Percentiles rank a stretch among this genome's conserved stretches.
Conservation (phyloP, 2,888 invertebrate species). For the Thalpophila matura region DNA sequence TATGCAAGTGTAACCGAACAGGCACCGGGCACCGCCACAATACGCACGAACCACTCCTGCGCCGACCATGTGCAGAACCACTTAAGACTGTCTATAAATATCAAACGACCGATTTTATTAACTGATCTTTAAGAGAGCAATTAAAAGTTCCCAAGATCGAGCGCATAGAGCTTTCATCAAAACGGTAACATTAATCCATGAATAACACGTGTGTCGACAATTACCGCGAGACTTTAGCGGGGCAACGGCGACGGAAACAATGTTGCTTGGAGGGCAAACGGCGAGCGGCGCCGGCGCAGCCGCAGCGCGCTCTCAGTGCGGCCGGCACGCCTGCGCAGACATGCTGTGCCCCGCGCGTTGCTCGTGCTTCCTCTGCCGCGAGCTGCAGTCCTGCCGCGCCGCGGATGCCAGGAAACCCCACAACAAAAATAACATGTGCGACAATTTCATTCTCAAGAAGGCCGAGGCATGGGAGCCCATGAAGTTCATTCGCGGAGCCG, state of each 20-base stretch:
- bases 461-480: slow-evolving; percentile 89
- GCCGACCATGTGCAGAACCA: slow-evolving; percentile 67
- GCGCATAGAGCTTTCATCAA: slow-evolving; percentile 68
- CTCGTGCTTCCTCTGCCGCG: slow-evolving; percentile 94
- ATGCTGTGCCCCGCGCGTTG: slow-evolving; percentile 94
- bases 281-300: slow-evolving; percentile 69
- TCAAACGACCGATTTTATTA: slow-evolving; percentile 48
- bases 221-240: slow-evolving; percentile 68
- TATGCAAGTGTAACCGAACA: slow-evolving; percentile 63
- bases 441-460: slow-evolving; percentile 90
- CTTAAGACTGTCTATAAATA: slow-evolving; percentile 63
- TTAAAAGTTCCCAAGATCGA: slow-evolving; percentile 60
- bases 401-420: slow-evolving; percentile 86
- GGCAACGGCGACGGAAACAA: slow-evolving; percentile 76
- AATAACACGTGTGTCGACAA: slow-evolving; percentile 74
- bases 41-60: slow-evolving; percentile 29
- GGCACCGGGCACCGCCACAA: slow-evolving; percentile 15
- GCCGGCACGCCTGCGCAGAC: slow-evolving; percentile 83
- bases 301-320: slow-evolving; percentile 79
- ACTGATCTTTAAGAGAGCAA: slow-evolving; percentile 51
- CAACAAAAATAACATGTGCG: slow-evolving; percentile 82
- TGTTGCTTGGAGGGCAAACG: slow-evolving; percentile 74
- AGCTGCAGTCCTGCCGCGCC: slow-evolving; percentile 92
- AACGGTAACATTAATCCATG: slow-evolving; percentile 83
- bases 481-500: slow-evolving; percentile 87